A percentile compares a stretch with the other conserved stretches of the same genome.
phyloP scores from a whole-genome alignment of 64 coral and sea anemone genomes.

The Montipora cactus region DNA sequence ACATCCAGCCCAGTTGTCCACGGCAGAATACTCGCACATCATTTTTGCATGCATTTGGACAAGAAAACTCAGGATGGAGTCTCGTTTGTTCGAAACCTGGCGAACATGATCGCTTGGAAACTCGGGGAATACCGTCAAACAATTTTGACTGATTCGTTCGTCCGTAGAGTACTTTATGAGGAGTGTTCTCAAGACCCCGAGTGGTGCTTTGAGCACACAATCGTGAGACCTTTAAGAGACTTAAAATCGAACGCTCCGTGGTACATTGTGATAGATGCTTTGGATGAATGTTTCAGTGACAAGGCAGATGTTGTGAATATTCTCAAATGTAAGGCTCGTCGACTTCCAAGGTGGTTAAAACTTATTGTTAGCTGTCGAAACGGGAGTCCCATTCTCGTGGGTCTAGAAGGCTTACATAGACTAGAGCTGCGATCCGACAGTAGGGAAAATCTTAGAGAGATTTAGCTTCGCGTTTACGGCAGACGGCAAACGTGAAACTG shows the following conservation, averaged over 20 bases:
- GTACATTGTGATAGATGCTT: slow-evolving; percentile 88
- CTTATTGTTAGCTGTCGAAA: slow-evolving; percentile 86
- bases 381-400: slow-evolving; percentile 13
- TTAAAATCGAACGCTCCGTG: neutral
- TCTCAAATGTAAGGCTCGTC: slow-evolving; percentile 54
- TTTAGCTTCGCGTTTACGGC: slow-evolving; percentile 11
- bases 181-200: slow-evolving; percentile 80
- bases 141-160: slow-evolving; percentile 43
- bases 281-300: slow-evolving; percentile 86
- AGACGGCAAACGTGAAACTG: too few species aligned
- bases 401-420: slow-evolving; percentile 26
- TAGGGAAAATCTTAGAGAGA: slow-evolving; percentile 59
- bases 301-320: slow-evolving; percentile 68
- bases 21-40: slow-evolving; percentile 81
- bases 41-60: slow-evolving; percentile 84
- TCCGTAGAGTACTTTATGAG: slow-evolving; percentile 53
- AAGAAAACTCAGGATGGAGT: slow-evolving; percentile 79
- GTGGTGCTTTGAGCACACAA: slow-evolving; percentile 85
- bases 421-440: slow-evolving; percentile 69
- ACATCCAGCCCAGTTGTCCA: slow-evolving; percentile 74
- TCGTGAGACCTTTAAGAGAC: slow-evolving; percentile 74
- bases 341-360: slow-evolving; percentile 89
- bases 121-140: slow-evolving; percentile 54
- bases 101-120: slow-evolving; percentile 76
- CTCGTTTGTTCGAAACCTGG: slow-evolving; percentile 87